Evolutionary conservation across 1,140 invertebrate genomes (phyloP), one percentile per base, ranked within the genome.

Genomic region (Agrilus planipennis): DNA sequence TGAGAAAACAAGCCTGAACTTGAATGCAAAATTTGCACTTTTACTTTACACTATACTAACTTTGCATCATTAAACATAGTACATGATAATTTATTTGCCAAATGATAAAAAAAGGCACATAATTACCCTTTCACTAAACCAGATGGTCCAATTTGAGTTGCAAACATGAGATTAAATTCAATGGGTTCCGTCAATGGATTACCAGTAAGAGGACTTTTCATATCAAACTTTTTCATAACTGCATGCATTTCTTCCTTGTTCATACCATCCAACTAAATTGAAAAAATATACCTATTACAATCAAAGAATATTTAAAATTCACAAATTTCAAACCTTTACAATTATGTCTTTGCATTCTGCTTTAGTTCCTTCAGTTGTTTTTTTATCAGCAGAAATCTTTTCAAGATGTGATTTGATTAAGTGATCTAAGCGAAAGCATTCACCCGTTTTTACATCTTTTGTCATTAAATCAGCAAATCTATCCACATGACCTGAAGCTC

Each of bases 381-480:
- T 91, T 55, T 95, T 94, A 49, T 95, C 89, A 23, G 76, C 65
- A 12, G 77, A 69, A 12, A 94, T 61, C 62, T 95, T 95, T 60
- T 99, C 91, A 37, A 97, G 67, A 52, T 89, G 82, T 39, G 86
- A 84, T 72, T 99, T 97, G 46, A 99, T 98, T n/a, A 99, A 71
- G 70, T 99, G 95, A 67, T 99, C 95, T 18, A 97, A 68, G 14
- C 95, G 71, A 57, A 96, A 99, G 61, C 95, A 99, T 59, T 98
- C 94, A 5, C 95, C 96, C 49, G 74, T 92, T 58, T 88, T 89
- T 0, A 81, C 48, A 70, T 99, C 96, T 65, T 99, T 99, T 0
- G 97, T 94, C 95, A 99, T 99, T 31, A 95, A 76, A 72, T 99
- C 96, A 23, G 93, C 90, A 72, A 99, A 99, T 42, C 94, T 75